These are phyloP conservation scores for Conopomorpha cramerella DNA, from an alignment of 1,140 invertebrate genomes.

Conservation along the genomic window DNA sequence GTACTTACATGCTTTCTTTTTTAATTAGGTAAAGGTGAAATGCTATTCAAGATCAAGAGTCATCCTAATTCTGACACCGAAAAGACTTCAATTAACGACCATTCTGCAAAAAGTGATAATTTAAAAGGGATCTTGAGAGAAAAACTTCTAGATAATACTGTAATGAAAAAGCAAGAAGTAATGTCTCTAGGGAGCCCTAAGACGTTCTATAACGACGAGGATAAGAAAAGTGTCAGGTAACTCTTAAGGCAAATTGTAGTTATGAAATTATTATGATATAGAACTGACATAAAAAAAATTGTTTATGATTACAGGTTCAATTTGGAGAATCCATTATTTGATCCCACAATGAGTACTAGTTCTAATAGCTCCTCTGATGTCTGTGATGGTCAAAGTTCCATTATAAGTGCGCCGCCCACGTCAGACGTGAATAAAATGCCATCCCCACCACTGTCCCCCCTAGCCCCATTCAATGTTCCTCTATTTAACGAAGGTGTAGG, in stretches of 20 bases:
- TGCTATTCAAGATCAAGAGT: slow-evolving; percentile 71
- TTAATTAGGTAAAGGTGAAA: slow-evolving; percentile 64
- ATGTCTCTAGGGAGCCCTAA: no score
- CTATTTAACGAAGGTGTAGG: no score
- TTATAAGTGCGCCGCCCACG: slow-evolving; percentile 27
- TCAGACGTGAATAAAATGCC: no score
- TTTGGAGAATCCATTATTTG: slow-evolving; percentile 34
- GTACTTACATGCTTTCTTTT: slow-evolving; percentile 4
- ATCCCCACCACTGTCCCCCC: no score
- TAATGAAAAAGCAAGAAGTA: no score
- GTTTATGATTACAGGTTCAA: slow-evolving; percentile 53
- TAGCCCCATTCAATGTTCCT: no score
- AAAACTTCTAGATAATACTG: slow-evolving; percentile 64
- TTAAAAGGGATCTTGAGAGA: slow-evolving; percentile 74
- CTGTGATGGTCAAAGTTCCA: slow-evolving; percentile 41
- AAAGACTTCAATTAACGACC: slow-evolving; percentile 35
- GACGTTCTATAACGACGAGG: no score
- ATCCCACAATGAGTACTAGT: slow-evolving; percentile 45
- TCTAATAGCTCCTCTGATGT: slow-evolving; percentile 53
- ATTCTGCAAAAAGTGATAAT: slow-evolving; percentile 52
- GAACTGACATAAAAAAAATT: no score
- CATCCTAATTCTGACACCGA: slow-evolving; percentile 43
- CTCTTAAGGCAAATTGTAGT: no score
- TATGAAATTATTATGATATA: no score
- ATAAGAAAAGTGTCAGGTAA: slow-evolving; percentile 69